These are phyloP conservation scores for Strigamia transsilvanica DNA, from an alignment of 2,888 invertebrate genomes.

Conservation along the genomic window DNA sequence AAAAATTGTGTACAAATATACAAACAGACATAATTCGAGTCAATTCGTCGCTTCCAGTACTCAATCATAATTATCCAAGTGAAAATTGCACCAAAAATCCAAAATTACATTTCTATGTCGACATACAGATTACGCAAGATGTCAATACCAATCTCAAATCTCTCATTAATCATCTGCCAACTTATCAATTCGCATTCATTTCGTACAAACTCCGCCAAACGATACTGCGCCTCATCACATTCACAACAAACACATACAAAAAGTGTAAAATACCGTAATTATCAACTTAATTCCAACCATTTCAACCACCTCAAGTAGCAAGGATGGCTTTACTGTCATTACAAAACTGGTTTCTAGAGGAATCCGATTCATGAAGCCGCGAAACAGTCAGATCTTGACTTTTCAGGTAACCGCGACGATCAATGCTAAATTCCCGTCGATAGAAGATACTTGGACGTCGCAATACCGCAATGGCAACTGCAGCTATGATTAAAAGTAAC, in stretches of 20 bases:
- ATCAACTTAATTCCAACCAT: neutral
- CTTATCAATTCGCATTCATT: neutral
- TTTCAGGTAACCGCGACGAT: conserved; percentile 56
- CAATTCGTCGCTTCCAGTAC: neutral
- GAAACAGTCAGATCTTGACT: conserved; percentile 41
- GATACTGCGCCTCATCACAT: neutral
- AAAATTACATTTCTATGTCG: neutral
- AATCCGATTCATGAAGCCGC: conserved; percentile 18
- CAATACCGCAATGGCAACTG: conserved; percentile 63
- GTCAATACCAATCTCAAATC: neutral
- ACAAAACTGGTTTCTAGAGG: conserved; percentile 1
- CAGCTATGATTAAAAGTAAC: conserved; percentile 62
- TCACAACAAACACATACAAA: neutral
- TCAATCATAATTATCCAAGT: neutral
- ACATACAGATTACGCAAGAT: neutral
- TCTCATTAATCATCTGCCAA: neutral
- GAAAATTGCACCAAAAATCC: neutral
- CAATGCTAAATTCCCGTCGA: conserved; percentile 56
- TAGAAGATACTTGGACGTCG: conserved; percentile 60
- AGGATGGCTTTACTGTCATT: conserved; percentile 48
- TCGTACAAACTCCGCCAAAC: neutral
- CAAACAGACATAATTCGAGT: conserved; percentile 28
- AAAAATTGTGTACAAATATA: conserved; percentile 11
- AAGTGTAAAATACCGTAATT: neutral
- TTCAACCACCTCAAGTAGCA: conserved; percentile 4